A percentile compares a stretch with the other conserved stretches of the same genome.
These are phyloP conservation scores for Ailurus styani DNA, from an alignment of 2,113 vertebrate species.

Conservation along the genomic window DNA sequence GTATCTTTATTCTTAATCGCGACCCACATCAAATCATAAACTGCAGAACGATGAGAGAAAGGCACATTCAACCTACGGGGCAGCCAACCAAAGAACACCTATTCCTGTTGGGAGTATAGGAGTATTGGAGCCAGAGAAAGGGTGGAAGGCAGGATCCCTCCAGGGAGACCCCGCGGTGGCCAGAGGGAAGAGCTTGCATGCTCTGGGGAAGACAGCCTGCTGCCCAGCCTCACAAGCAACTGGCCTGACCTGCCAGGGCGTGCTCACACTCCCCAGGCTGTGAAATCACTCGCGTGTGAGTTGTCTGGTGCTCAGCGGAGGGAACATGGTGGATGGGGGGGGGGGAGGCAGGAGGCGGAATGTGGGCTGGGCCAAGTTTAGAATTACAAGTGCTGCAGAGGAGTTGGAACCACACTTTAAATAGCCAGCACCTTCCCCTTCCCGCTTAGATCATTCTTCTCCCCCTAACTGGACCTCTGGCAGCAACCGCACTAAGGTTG, in stretches of 20 bases:
- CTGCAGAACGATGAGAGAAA: neutral
- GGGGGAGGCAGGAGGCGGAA: conserved; percentile 66
- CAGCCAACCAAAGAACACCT: neutral
- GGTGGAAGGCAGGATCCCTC: neutral
- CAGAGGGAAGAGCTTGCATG: neutral
- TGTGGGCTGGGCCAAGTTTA: conserved; percentile 89
- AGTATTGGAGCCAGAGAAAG: neutral
- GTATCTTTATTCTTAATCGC: neutral
- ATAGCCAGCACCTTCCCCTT: conserved; percentile 81
- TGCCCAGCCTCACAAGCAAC: neutral
- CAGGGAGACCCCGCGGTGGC: neutral
- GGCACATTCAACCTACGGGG: neutral
- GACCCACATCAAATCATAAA: neutral
- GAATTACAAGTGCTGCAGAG: conserved; percentile 82
- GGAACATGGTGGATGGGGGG: conserved; percentile 28
- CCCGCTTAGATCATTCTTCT: conserved; percentile 51
- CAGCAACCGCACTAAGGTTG: conserved; percentile 74
- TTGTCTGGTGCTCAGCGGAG: conserved; percentile 70
- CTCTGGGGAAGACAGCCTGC: neutral
- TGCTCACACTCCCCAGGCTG: neutral
- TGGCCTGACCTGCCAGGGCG: neutral
- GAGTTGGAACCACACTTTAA: conserved; percentile 80
- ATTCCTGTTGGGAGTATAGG: neutral
- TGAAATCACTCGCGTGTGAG: conserved; percentile 73
- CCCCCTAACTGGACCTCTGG: conserved; percentile 40